phyloP scores from a whole-genome alignment of 2,113 vertebrate genomes.

The Genyomyrus donnyi region DNA sequence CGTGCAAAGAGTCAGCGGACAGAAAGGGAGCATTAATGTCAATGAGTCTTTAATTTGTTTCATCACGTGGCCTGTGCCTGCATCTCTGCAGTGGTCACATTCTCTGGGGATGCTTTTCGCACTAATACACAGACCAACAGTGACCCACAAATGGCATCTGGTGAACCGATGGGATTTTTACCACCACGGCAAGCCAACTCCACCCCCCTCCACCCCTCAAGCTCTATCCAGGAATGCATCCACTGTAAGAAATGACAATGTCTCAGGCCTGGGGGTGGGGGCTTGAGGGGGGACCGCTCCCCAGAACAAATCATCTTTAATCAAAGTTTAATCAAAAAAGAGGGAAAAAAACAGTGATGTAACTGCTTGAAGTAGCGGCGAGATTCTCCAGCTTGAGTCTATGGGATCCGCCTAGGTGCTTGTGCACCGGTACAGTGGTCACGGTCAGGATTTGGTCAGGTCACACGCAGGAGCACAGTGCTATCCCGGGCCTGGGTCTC shows the following conservation, averaged over 20 bases:
- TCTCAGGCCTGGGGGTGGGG: not conserved
- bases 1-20: not conserved
- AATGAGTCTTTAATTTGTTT: not conserved
- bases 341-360: not conserved
- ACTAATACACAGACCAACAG: not conserved
- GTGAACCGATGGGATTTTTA: not conserved
- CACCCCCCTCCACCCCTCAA: not conserved
- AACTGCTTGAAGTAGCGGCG: not conserved
- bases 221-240: not conserved
- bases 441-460: not conserved
- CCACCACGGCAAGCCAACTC: not conserved
- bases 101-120: not conserved
- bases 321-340: not conserved
- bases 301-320: slow-evolving; percentile 5
- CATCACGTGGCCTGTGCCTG: not conserved
- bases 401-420: not conserved
- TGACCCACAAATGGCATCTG: not conserved
- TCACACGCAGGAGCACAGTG: slow-evolving; percentile 2
- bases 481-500: not conserved
- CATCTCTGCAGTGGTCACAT: not conserved
- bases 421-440: not conserved
- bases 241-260: not conserved
- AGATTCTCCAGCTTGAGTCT: not conserved
- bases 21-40: not conserved
- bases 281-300: not conserved